Evolutionary conservation across 2,113 vertebrate species (phyloP), one percentile per base, ranked within the genome.

Genomic region (Anser brachyrhynchus): DNA sequence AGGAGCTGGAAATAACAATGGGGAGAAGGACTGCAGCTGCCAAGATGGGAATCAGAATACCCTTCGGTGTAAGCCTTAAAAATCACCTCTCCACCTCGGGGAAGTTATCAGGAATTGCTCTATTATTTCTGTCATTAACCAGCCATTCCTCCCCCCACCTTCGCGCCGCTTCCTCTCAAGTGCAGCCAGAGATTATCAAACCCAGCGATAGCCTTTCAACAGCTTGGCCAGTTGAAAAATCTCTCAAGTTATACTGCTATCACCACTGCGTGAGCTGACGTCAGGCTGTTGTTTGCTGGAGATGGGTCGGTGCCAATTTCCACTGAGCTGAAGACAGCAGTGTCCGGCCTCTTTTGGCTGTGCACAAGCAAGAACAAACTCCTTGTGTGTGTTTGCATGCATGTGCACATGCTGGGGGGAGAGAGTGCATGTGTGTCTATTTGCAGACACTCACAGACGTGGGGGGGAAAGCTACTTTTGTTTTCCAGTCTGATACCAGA

Each of bases 241-340:
- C 95, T 96, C 95, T 95, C 82, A 92, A 96, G 94, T 95, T 96
- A 25, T 93, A 87, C 82, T 92, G 71, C 95, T 96, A 87, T 96
- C 92, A 74, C 83, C 3, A 1, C 95, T 59, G 95, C 57, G 18
- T 20, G 89, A 89, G 73, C 87, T 97, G 97, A 98, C 74, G 65
- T 98, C 97, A 98, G 92, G 91, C 97, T 97, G 86, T 90, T 98
- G 98, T 98, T 98, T 97, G 92, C 97, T 93, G 97, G 88, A 87
- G 95, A 92, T 97, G 97, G 96, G 96, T 94, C 6, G 33, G 95
- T 96, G 97, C 98, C 98, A 98, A 83, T 70, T 97, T 97, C 97
- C 97, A 97, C 76, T 37, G 90, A 97, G 97, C 96, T 81, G 96
- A 97, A 97, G 98, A 97, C 97, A 72, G 85, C 94, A 44, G 1